Evolutionary conservation across 2,113 vertebrate species (phyloP).

Genomic region (Erythrocebus patas): DNA sequence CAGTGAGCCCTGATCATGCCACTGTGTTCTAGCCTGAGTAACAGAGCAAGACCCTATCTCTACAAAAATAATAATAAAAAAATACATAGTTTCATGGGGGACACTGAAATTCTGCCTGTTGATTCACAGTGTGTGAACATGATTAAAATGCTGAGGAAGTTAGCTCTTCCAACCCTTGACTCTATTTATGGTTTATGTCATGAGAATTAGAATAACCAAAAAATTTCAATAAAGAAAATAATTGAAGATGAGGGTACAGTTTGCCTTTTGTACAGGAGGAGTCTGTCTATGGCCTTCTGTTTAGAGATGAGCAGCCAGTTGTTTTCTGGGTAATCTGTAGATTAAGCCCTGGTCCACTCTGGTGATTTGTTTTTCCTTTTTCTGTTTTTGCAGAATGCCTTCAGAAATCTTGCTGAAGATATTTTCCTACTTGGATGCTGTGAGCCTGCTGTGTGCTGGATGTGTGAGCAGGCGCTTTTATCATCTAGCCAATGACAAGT

Average conservation of each 20-base stretch:
- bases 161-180: neutral
- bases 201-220: neutral
- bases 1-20: too few species aligned
- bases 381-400: conserved; percentile 85
- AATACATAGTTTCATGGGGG: neutral
- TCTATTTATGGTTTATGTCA: neutral
- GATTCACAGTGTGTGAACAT: neutral
- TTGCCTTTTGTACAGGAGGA: neutral
- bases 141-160: neutral
- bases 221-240: neutral
- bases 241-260: neutral
- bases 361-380: neutral
- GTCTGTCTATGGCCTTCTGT: neutral
- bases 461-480: conserved; percentile 87
- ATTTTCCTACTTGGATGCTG: conserved; percentile 89
- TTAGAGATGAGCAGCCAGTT: neutral
- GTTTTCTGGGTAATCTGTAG: neutral
- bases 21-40: too few species aligned
- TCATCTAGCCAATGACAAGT: conserved; percentile 91
- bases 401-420: conserved; percentile 89
- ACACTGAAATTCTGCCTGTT: neutral
- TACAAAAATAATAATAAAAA: too few species aligned
- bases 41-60: too few species aligned
- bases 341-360: neutral
- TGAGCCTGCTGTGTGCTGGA: conserved; percentile 84